Percentiles rank a stretch among this genome's conserved stretches.
Evolutionary conservation across 2,888 invertebrate genomes (phyloP).

Genomic region (Palloptera scutellata): DNA sequence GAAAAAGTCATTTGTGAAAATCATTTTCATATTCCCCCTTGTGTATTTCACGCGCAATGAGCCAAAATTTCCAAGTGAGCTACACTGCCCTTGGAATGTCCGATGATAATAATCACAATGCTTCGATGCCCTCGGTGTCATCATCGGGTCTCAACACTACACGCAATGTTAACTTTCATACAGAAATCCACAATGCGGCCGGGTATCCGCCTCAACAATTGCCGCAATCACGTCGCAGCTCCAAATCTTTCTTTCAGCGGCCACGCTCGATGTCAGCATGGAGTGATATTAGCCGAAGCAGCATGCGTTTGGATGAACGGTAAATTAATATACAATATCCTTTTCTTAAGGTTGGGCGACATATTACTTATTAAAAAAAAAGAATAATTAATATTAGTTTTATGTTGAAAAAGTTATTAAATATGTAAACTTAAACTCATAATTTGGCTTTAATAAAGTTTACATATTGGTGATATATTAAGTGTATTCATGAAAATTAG

Average conservation of each 20-base stretch:
- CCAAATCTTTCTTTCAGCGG: conserved; percentile 65
- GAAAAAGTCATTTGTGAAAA: neutral
- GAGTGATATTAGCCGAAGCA: conserved; percentile 86
- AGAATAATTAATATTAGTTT: too few relatives aligned
- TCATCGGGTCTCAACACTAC: conserved; percentile 52
- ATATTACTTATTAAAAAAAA: too few relatives aligned
- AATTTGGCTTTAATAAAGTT: too few relatives aligned
- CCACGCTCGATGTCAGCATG: conserved; percentile 86
- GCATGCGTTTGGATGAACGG: conserved; percentile 73
- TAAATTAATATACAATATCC: conserved; percentile 43
- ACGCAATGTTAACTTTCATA: conserved; percentile 63
- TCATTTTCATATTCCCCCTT: neutral
- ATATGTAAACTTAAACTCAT: too few relatives aligned
- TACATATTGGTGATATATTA: too few relatives aligned
- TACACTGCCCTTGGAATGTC: conserved; percentile 65
- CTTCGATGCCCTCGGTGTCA: conserved; percentile 60
- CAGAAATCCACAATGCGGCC: conserved; percentile 53
- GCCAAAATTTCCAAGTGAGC: conserved; percentile 62
- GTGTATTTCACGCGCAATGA: conserved; percentile 52
- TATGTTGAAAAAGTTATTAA: too few relatives aligned
- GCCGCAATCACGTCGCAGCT: conserved; percentile 57
- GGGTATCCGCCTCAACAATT: conserved; percentile 53
- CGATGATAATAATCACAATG: conserved; percentile 63
- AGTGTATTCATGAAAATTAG: too few relatives aligned
- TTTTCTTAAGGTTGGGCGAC: neutral